phyloP scores from a whole-genome alignment of 2,888 invertebrate genomes.

The Serripes groenlandicus region DNA sequence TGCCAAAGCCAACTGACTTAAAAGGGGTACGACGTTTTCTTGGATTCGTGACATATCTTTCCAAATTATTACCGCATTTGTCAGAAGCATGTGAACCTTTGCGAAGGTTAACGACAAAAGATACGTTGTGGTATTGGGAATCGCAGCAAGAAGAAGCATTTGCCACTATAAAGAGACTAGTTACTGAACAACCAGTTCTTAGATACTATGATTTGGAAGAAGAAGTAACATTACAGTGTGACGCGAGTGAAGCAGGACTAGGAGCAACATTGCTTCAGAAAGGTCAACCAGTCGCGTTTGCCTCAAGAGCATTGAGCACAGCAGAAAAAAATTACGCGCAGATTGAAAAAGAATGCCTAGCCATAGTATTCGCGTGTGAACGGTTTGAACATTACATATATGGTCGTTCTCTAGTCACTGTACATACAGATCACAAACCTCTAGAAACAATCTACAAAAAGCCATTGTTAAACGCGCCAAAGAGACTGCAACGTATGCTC shows the following conservation, averaged over 20 bases:
- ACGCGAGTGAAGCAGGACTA: conserved; percentile 46
- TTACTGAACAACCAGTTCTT: conserved; percentile 43
- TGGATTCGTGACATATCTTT: conserved; percentile 65
- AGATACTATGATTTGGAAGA: conserved; percentile 44
- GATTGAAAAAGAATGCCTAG: conserved; percentile 68
- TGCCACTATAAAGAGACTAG: conserved; percentile 25
- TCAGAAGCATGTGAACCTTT: conserved; percentile 62
- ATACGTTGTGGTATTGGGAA: conserved; percentile 50
- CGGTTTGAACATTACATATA: conserved; percentile 55
- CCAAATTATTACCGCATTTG: conserved; percentile 61
- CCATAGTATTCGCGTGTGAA: conserved; percentile 56
- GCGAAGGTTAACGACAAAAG: conserved; percentile 51
- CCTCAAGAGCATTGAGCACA: conserved; percentile 48
- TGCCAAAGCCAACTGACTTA: conserved; percentile 58
- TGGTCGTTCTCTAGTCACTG: conserved; percentile 43
- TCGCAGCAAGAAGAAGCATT: conserved; percentile 51
- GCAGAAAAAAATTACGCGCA: conserved; percentile 62
- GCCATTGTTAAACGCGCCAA: conserved; percentile 46
- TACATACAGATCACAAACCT: conserved; percentile 62
- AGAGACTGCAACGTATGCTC: conserved; percentile 59
- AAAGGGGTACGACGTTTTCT: conserved; percentile 43
- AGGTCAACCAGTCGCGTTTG: conserved; percentile 64
- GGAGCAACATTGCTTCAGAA: conserved; percentile 57
- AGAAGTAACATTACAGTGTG: conserved; percentile 57
- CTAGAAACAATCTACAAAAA: conserved; percentile 59